Base-by-base conservation (phyloP, 2,113 vertebrate genomes). In the Ascaphus truei region DNA sequence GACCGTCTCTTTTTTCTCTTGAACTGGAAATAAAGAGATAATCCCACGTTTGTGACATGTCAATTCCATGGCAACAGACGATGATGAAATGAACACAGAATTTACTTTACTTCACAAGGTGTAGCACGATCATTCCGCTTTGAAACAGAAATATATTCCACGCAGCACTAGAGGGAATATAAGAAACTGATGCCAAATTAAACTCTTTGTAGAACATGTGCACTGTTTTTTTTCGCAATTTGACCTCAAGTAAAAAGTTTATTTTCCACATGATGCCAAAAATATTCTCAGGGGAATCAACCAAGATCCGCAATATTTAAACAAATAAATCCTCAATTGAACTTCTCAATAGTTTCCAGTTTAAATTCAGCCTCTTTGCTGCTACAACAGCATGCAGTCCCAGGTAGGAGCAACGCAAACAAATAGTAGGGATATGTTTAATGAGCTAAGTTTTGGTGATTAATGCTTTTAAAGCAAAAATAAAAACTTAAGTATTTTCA, bases 11-110 rank as follows among this genome's bases (percentile, higher is more conserved):
- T 41, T 45, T 61, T 34, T 9, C 31, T 33, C 9, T 6, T 33
- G 9, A 33, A 33, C 9, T 33, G 31, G 5, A 5, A 33, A 3
- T 36, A 34, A 26, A 55, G 10, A 27, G 20, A 27, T 68, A 48
- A 45, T 43, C 27, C 15, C 58, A 25, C 11, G n/a, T 68, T n/a
- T 48, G 11, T 48, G 45, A 36, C n/a, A 48, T 59, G 55, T 16
- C 10, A 56, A 33, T 57, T 56, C 51, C 36, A 57, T 29, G 7
- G 41, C 12, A 68, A 48, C 65, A 68, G 55, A 68, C 55, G 48
- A 16, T 68, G 53, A 58, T 58, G 55, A 50, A 25, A 59, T 50
- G n/a, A 48, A 20, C 23, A 50, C 3, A 37, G n/a, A 23, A 30
- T 16, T 10, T 5, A 48, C 37, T 48, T 55, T 7, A n/a, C n/a